Evolutionary conservation across 2,113 vertebrate species (phyloP), one percentile per base, ranked within the genome.

Genomic region (Percina caprodes): DNA sequence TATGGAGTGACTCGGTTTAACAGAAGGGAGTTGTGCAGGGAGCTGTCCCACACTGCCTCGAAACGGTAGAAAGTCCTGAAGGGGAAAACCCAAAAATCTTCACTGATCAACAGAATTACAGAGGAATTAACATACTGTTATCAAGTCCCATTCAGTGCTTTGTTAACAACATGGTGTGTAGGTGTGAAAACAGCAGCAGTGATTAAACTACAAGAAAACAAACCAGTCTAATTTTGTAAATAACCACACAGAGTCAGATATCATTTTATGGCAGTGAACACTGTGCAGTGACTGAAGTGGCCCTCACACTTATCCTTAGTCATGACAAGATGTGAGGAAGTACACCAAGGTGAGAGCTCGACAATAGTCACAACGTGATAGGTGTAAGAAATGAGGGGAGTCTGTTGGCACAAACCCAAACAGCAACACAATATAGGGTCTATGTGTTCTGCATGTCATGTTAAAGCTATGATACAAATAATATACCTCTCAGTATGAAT

Each of bases 11-110:
- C 96, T 35, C 98, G 92, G 88, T 99, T 99, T 45, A 99, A 95
- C 30, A 99, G 96, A 15, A 99, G 97, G 54, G 98, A 99, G 92
- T 99, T 99, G 86, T 99, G 98, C 78, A 99, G 93, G 19, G 98
- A 99, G 92, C 98, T 99, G 81, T 99, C 98, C 98, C 98, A 99
- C 73, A 99, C 98, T 0, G 98, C 98, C 93, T 99, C 98, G 3
- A 99, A 99, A 0, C 97, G 95, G 91, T 99, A 99, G 86, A 99
- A 99, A 42, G 97, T 99, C 90, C 98, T 99, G 83, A 8, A 84
- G 58, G 59, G 5, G 56, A 86, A 75, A 72, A 3, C 14, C 26
- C 23, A 26, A 61, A 59, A n/a, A 42, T 45, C 1, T 80, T 66
- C 0, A 58, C 6, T 42, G 24, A 16, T 49, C 2, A 9, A 35